These are phyloP conservation scores for Leptothorax acervorum DNA, from an alignment of 2,888 invertebrate species.

Conservation along the genomic window DNA sequence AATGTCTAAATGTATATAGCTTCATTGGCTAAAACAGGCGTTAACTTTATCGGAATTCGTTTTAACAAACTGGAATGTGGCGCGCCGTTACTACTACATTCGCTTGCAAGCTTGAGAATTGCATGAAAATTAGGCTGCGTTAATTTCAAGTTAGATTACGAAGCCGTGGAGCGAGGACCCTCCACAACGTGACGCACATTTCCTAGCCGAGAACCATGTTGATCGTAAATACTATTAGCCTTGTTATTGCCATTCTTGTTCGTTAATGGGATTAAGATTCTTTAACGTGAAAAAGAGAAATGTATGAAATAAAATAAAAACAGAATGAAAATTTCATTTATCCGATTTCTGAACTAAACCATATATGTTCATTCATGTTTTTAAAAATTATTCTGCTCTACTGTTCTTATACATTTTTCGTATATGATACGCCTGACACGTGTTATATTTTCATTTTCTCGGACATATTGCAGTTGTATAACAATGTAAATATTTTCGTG, in stretches of 20 bases:
- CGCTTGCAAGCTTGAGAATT: slow-evolving; percentile 75
- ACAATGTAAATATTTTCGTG: slow-evolving; percentile 42
- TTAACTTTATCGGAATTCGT: slow-evolving; percentile 82
- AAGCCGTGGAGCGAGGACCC: slow-evolving; percentile 51
- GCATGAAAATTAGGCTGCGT: slow-evolving; percentile 79
- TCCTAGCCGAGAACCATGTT: slow-evolving; percentile 10
- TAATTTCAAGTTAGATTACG: slow-evolving; percentile 78
- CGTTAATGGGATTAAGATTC: slow-evolving; percentile 32
- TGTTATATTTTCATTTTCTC: slow-evolving; percentile 34
- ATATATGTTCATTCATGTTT: background rate
- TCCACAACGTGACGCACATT: slow-evolving; percentile 44
- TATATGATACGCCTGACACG: background rate
- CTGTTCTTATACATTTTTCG: background rate
- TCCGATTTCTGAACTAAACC: background rate
- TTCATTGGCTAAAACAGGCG: slow-evolving; percentile 59
- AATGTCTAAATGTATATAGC: slow-evolving; percentile 75
- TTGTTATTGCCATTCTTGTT: slow-evolving; percentile 43
- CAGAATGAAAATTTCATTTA: background rate
- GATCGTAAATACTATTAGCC: slow-evolving; percentile 34
- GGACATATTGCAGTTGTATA: slow-evolving; percentile 7
- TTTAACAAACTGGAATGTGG: slow-evolving; percentile 74
- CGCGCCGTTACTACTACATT: slow-evolving; percentile 63
- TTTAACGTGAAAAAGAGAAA: slow-evolving; percentile 11
- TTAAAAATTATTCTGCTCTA: background rate
- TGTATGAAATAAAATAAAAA: background rate